Evolutionary conservation across 2,113 vertebrate species (phyloP), one percentile per base, ranked within the genome.

Genomic region (Corapipo altera): DNA sequence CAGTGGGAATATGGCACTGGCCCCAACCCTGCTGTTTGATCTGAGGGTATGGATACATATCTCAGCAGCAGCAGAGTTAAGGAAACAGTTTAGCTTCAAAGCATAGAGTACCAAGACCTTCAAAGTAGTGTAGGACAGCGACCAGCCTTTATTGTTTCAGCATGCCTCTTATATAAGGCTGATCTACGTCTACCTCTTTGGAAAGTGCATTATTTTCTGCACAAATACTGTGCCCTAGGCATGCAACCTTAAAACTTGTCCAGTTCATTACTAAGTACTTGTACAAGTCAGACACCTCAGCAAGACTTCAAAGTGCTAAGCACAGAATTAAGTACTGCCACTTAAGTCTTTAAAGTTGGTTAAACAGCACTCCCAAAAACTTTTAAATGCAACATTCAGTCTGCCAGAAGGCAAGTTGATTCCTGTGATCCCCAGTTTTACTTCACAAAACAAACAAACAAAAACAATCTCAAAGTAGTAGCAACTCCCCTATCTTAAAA

Each of bases 401-500:
- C 46, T 78, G 24, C 32, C 61, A 81, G 27, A 72, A 88, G 48
- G 55, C 35, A 95, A 89, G 57, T 59, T 81, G 75, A 80, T 75
- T 93, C 85, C 83, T 93, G 64, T 77, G 37, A 93, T 92, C 27
- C 89, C 76, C 48, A 59, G 17, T 65, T 90, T 87, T 69, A 73
- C 41, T 39, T 91, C 76, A 93, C 28, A 52, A 64, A 48, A 43
- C 9, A 30, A 37, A 44, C n/a, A 28, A 37, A 54, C 28, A 33
- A 48, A 70, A 93, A 91, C 1, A n/a, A 88, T 78, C 95, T 94
- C 94, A 69, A 97, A 95, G 65, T 73, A 80, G 26, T 37, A 69
- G 24, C 37, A 91, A 92, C 32, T 65, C 30, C 24, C 26, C 41
- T 61, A 23, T 51, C 27, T 51, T 61, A 23, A n/a, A 89, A 54